Percentiles rank a stretch among this genome's conserved stretches.
Conservation (phyloP, 2,888 invertebrate species). For the Apotomis capreana region DNA sequence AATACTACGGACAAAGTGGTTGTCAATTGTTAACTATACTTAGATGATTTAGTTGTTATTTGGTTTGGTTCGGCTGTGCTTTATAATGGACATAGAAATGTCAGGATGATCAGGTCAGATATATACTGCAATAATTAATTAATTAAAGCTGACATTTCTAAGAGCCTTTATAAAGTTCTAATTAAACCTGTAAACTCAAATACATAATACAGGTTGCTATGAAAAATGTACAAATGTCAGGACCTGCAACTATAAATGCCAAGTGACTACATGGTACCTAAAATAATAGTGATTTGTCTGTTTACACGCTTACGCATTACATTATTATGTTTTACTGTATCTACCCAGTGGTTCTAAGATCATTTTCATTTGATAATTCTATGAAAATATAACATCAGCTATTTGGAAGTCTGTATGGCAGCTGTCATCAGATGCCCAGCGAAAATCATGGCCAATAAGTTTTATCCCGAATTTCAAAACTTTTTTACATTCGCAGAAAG, state of each 20-base stretch:
- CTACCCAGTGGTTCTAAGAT: slow-evolving; percentile 27
- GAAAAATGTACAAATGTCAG: slow-evolving; percentile 25
- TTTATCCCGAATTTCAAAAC: too few relatives aligned
- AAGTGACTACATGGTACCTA: slow-evolving; percentile 40
- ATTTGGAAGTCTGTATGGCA: neutral
- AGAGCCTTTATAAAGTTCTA: slow-evolving; percentile 19
- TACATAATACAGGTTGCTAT: slow-evolving; percentile 6
- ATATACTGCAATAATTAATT: slow-evolving; percentile 20
- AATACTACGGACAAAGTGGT: slow-evolving; percentile 53
- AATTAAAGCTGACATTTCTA: slow-evolving; percentile 14
- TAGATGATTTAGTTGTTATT: slow-evolving; percentile 40
- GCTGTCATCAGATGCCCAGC: neutral
- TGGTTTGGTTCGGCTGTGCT: slow-evolving; percentile 25
- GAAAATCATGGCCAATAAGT: neutral
- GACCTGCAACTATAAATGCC: slow-evolving; percentile 27
- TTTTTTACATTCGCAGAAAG: too few relatives aligned
- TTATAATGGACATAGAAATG: slow-evolving; percentile 23
- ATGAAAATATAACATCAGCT: neutral
- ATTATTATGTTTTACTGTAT: slow-evolving; percentile 21
- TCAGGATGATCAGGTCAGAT: neutral
- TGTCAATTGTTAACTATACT: slow-evolving; percentile 68
- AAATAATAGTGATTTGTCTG: slow-evolving; percentile 30
- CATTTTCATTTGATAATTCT: neutral
- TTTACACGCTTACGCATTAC: slow-evolving; percentile 11
- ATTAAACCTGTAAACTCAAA: slow-evolving; percentile 3